Evolutionary conservation across 1,140 invertebrate species (phyloP).

Genomic region (Muscidifurax raptorellus): DNA sequence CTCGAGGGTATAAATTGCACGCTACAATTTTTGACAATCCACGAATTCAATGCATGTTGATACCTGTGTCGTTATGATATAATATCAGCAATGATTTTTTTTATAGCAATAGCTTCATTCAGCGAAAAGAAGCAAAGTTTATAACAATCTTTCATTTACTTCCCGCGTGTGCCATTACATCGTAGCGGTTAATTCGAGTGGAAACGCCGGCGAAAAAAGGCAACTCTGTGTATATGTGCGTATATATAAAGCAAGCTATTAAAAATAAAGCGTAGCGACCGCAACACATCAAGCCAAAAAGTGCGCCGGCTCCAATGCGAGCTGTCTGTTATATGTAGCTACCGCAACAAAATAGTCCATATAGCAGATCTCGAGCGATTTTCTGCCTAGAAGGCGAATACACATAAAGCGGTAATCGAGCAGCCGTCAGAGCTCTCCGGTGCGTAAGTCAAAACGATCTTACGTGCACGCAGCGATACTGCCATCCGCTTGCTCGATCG

Average conservation of each 20-base stretch:
- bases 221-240: not conserved
- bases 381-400: not conserved
- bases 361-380: not conserved
- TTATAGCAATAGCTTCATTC: not conserved
- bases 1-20: too few relatives aligned
- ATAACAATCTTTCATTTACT: not conserved
- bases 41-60: too few relatives aligned
- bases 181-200: not conserved
- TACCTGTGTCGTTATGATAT: too few relatives aligned
- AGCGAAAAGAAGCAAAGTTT: not conserved
- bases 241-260: not conserved
- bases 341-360: not conserved
- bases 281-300: not conserved
- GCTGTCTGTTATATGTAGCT: not conserved
- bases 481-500: not conserved
- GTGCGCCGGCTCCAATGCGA: not conserved
- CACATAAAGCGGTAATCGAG: not conserved
- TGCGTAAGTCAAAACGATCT: slow-evolving; percentile 29
- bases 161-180: not conserved
- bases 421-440: too few relatives aligned
- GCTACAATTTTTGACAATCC: too few relatives aligned
- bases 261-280: not conserved
- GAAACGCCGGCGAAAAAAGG: too few relatives aligned
- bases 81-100: too few relatives aligned
- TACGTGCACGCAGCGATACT: not conserved